Evolutionary conservation across 2,113 vertebrate genomes (phyloP), one percentile per base, ranked within the genome.

Genomic region (Hippocampus mohnikei): DNA sequence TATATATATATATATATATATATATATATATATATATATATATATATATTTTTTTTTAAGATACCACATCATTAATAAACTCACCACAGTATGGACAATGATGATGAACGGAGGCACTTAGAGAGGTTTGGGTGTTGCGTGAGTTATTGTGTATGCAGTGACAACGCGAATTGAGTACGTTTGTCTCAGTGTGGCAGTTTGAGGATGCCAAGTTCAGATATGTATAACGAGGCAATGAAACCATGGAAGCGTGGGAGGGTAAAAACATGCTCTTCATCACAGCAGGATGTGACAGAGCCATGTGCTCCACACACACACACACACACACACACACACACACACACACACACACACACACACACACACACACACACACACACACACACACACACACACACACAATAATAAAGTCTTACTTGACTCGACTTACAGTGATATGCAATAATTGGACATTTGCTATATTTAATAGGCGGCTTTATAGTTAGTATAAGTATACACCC

Each of bases 151-250:
- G 37, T 60, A 48, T 44, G 10, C 60, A 11, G 50, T 64, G 63
- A 77, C 44, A 66, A 69, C 40, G 60, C 20, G 8, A 27, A 23
- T 16, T 69, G 33, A 73, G 62, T 23, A 7, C 44, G 27, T 53
- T 41, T 27, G 18, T 84, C 80, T 72, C 76, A 69, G 72, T 63
- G 53, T 70, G 80, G 75, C 72, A 48, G 41, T 74, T 78, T 84
- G 85, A 82, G 74, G 71, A 56, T 79, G 75, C 70, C 85, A 87
- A 59, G 85, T 75, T 69, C 80, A 81, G 85, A 78, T 88, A 79
- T 81, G 87, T 81, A 69, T 55, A 66, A 83, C 1, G 16, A 80
- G 61, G 25, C 23, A 59, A 48, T 5, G 2, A 60, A 41, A 52
- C 44, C 48, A 44, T 15, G 16, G 40, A 81, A 53, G 66, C 81